phyloP scores from a whole-genome alignment of 2,797 vertebrate genomes.

The Kryptolebias ocellatus region DNA sequence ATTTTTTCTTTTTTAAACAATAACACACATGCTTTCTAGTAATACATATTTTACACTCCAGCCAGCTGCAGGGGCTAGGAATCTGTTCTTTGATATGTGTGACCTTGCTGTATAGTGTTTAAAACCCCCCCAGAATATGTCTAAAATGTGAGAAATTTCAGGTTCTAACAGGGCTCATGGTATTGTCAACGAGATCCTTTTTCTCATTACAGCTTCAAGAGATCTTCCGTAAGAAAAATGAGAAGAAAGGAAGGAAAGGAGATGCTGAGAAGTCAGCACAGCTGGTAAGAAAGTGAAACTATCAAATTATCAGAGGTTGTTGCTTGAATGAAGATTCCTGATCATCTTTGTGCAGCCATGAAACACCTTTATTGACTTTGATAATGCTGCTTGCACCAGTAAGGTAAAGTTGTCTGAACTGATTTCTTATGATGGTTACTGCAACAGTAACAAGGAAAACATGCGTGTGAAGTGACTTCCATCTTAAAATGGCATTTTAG shows the following conservation, averaged over 20 bases:
- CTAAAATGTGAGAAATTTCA: neutral
- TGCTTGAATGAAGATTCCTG: neutral
- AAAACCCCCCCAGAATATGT: neutral
- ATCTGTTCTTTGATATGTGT: too few relatives aligned
- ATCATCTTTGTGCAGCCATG: conserved; percentile 8
- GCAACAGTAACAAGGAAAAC: neutral
- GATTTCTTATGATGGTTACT: neutral
- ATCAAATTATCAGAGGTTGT: neutral
- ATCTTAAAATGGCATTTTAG: conserved; percentile 27
- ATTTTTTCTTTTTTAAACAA: neutral
- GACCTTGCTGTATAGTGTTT: too few relatives aligned
- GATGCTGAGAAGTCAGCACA: conserved; percentile 93
- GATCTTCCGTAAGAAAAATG: conserved; percentile 98
- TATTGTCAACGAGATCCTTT: conserved; percentile 17
- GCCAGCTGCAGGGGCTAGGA: too few relatives aligned
- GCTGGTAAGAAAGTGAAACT: conserved; percentile 85
- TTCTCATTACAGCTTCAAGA: conserved; percentile 88
- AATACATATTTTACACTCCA: too few relatives aligned
- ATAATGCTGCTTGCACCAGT: conserved; percentile 14
- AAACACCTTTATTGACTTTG: neutral
- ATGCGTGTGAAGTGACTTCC: conserved; percentile 4
- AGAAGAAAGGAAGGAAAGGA: conserved; percentile 92
- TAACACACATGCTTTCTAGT: neutral
- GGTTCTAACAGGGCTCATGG: conserved; percentile 13
- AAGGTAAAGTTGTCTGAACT: conserved; percentile 12